Conservation (phyloP, 2,888 invertebrate genomes). For the Ophraella communa region DNA sequence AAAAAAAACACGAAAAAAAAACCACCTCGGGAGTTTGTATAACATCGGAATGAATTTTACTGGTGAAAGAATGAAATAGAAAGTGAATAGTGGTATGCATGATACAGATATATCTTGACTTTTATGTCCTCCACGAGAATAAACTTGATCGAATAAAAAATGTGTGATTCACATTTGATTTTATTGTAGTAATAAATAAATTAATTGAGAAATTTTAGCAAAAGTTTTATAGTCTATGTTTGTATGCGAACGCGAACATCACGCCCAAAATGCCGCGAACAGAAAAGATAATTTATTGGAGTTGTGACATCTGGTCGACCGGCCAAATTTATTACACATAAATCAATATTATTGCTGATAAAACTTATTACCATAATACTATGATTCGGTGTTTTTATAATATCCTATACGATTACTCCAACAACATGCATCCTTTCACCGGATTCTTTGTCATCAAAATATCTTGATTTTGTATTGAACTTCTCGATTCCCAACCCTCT, state of each 20-base stretch:
- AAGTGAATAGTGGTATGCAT: neutral
- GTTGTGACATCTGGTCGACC: neutral
- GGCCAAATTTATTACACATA: neutral
- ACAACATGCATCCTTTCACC: too few relatives aligned
- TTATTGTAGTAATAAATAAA: neutral
- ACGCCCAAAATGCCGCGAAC: neutral
- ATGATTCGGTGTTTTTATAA: too few relatives aligned
- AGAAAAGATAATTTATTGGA: neutral
- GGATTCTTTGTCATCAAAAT: too few relatives aligned
- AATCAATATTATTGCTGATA: neutral
- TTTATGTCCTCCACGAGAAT: neutral
- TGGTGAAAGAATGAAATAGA: slow-evolving; percentile 5
- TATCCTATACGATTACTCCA: too few relatives aligned
- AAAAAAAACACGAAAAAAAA: neutral
- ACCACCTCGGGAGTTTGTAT: neutral
- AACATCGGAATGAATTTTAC: neutral
- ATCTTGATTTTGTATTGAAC: too few relatives aligned
- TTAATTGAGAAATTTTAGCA: neutral
- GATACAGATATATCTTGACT: neutral
- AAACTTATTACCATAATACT: too few relatives aligned
- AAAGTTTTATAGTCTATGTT: neutral
- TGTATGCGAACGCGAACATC: neutral
- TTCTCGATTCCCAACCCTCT: too few relatives aligned
- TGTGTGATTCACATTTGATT: neutral
- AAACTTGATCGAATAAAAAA: neutral